Base-by-base conservation (phyloP, 2,113 vertebrate species). In the Rhizomys pruinosus region DNA sequence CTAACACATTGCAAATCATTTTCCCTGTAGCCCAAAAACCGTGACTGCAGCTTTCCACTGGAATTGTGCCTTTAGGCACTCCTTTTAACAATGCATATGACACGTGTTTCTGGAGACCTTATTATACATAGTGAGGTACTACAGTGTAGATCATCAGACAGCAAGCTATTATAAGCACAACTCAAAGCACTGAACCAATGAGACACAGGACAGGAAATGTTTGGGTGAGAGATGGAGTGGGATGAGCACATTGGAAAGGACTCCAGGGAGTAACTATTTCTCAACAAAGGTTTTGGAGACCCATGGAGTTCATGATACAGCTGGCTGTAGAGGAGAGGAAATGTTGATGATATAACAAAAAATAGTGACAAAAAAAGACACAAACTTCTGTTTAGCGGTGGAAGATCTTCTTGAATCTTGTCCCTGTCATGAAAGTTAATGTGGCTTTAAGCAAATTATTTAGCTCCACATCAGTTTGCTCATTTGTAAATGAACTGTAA, bases 391-490 rank as follows among this genome's bases (percentile, higher is more conserved):
- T n/a, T 55, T 55, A 55, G 55, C 55, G 69, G 13, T 89, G n/a
- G 84, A 76, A 84, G 76, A 72, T 74, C 44, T 80, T 76, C 57
- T 73, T 94, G 81, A 78, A 15, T 66, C 42, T 44, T 88, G 47
- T 20, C 27, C 78, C 47, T 44, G 17, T 39, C 25, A 55, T 3
- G 20, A 13, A 82, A 82, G 20, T 47, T 87, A 8, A 57, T 76
- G 15, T 91, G 74, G 20, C 20, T 11, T 17, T 76, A 64, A 23
- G 39, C 23, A 86, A 95, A 90, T 71, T 44, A 55, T 20, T 79
- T 82, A 72, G 68, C 34, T 17, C 79, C 39, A 17, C 19, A 72
- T 69, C 22, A 17, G 16, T 84, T 91, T 82, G 80, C 69, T 66
- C 61, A 82, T 11, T 44, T 88, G 47, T 32, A 77, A 68, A 22